Conservation (phyloP, 1,140 invertebrate species). For the Gyrodactylus salaris region DNA sequence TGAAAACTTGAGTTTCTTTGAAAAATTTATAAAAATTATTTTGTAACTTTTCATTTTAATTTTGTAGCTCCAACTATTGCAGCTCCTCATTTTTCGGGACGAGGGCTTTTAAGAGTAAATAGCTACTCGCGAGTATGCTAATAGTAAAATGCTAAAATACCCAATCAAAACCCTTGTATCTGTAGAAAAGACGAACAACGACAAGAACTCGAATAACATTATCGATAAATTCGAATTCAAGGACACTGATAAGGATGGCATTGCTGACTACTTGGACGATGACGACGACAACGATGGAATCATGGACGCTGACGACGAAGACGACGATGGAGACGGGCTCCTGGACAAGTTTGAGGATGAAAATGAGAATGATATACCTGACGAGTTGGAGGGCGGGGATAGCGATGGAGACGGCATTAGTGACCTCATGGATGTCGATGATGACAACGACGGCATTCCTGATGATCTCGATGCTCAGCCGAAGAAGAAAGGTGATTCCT, state of each 20-base stretch:
- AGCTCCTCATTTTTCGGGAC: too few species aligned
- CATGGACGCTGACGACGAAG: not conserved
- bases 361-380: conserved; percentile 4
- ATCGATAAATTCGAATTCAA: not conserved
- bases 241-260: conserved; percentile 3
- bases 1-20: too few species aligned
- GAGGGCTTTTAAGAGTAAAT: too few species aligned
- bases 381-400: conserved; percentile 3
- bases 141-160: too few species aligned
- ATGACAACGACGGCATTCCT: conserved; percentile 7
- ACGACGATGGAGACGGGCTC: conserved; percentile 4
- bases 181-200: not conserved
- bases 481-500: not conserved
- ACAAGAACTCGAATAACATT: not conserved
- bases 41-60: too few species aligned
- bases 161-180: too few species aligned
- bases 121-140: too few species aligned
- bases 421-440: conserved; percentile 4
- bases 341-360: conserved; percentile 2
- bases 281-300: conserved; percentile 8
- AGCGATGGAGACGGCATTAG: conserved; percentile 1
- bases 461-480: not conserved
- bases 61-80: too few species aligned
- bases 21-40: too few species aligned
- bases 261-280: conserved; percentile 5